A percentile compares a stretch with the other conserved stretches of the same genome.
Evolutionary conservation across 2,888 invertebrate genomes (phyloP).

Genomic region (Protophormia terraenovae): DNA sequence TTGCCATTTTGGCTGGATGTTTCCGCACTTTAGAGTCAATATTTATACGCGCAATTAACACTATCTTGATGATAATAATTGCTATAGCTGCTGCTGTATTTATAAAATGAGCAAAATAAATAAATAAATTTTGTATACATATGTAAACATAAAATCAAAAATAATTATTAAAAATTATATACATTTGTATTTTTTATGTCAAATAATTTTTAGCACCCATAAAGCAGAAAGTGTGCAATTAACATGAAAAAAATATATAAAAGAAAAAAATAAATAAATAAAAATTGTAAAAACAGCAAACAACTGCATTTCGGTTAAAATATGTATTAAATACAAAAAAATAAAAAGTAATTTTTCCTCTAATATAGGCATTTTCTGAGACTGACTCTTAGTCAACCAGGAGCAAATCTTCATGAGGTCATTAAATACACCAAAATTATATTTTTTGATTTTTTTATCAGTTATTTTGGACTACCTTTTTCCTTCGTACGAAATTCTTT

Average conservation of each 20-base stretch:
- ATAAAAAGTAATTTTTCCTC: no score
- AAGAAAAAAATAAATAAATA: constrained; percentile 1
- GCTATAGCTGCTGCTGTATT: constrained; percentile 56
- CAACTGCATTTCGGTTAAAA: background rate
- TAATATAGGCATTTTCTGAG: no score
- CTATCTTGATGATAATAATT: constrained; percentile 51
- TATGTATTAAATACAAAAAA: background rate
- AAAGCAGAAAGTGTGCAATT: constrained; percentile 10
- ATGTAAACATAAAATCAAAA: constrained; percentile 31
- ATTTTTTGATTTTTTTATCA: no score
- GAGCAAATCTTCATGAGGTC: no score
- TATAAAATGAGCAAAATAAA: constrained; percentile 53
- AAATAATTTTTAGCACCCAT: constrained; percentile 58
- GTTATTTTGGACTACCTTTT: no score
- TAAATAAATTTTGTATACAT: constrained; percentile 20
- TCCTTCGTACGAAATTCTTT: no score
- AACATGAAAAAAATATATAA: constrained; percentile 18
- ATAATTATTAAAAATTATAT: background rate
- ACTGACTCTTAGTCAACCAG: no score
- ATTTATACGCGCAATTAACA: constrained; percentile 61
- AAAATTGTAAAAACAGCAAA: constrained; percentile 13
- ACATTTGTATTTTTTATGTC: constrained; percentile 32
- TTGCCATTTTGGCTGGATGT: constrained; percentile 45
- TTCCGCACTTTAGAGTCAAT: constrained; percentile 58
- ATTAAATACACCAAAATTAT: no score